Percentiles rank a stretch among this genome's conserved stretches.
phyloP scores from a whole-genome alignment of 53 echinoderm and acorn worm genomes.

The Holothuria scabra region DNA sequence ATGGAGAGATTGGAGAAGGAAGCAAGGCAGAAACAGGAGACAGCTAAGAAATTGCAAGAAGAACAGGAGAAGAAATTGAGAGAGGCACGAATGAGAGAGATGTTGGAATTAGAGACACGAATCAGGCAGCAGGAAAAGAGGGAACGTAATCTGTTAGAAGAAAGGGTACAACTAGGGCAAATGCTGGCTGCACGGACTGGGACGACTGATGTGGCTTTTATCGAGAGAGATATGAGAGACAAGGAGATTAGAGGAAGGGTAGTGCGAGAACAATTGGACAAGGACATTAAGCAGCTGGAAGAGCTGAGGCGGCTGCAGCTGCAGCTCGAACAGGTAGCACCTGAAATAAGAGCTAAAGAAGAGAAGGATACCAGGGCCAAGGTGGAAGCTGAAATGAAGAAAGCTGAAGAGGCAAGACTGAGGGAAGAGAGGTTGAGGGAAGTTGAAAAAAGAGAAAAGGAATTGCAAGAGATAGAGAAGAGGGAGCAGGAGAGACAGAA shows the following conservation, averaged over 20 bases:
- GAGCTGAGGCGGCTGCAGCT: background rate
- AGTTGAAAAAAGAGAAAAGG: slow-evolving; percentile 19
- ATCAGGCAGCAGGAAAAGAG: slow-evolving; percentile 34
- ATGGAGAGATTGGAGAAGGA: slow-evolving; percentile 8
- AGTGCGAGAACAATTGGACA: slow-evolving; percentile 21
- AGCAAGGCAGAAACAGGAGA: background rate
- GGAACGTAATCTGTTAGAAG: slow-evolving; percentile 5
- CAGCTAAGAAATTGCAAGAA: background rate
- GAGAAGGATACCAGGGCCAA: background rate
- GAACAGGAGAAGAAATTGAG: background rate
- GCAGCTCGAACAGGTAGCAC: background rate
- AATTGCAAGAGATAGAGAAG: slow-evolving; percentile 32
- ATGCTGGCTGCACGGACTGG: background rate
- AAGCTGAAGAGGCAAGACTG: background rate
- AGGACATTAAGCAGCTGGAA: slow-evolving; percentile 15
- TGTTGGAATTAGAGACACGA: slow-evolving; percentile 17
- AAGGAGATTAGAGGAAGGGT: slow-evolving; percentile 24
- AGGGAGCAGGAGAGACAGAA: slow-evolving; percentile 26
- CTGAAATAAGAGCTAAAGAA: background rate
- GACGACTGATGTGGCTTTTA: background rate
- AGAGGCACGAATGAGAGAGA: background rate
- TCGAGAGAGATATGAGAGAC: slow-evolving; percentile 19
- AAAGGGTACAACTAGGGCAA: background rate
- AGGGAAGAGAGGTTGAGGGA: background rate
- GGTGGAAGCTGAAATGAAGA: background rate